A percentile compares a stretch with the other conserved stretches of the same genome.
phyloP scores from a whole-genome alignment of 1,140 invertebrate species.

The Bradynema listronoti region DNA sequence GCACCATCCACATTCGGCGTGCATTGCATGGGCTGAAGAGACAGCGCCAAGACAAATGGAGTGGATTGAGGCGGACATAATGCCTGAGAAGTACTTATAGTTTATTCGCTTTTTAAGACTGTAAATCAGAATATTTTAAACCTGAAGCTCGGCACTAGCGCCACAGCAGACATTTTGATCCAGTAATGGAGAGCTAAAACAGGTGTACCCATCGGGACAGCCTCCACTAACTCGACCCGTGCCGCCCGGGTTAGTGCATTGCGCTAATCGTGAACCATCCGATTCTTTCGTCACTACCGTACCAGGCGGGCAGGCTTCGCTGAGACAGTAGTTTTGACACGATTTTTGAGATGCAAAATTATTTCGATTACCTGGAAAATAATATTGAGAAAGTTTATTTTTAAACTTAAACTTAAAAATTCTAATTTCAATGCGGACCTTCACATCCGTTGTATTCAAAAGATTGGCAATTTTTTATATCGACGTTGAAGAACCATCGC shows the following conservation, averaged over 20 bases:
- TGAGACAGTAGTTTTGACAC: constrained; percentile 56
- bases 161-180: constrained; percentile 57
- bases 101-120: constrained; percentile 5
- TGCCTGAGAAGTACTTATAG: constrained; percentile 40
- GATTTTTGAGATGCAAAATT: constrained; percentile 56
- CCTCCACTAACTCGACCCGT: constrained; percentile 52
- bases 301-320: constrained; percentile 54
- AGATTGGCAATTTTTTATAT: constrained; percentile 53
- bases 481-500: constrained; percentile 55
- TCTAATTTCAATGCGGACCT: too few species aligned
- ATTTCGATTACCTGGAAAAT: constrained; percentile 46
- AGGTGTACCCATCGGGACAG: constrained; percentile 55
- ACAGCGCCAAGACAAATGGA: constrained; percentile 56
- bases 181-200: constrained; percentile 49
- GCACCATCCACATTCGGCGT: constrained; percentile 57
- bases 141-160: constrained; percentile 51
- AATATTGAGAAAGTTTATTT: background rate
- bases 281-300: constrained; percentile 54
- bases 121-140: background rate
- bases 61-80: constrained; percentile 50
- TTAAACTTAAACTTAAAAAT: constrained; percentile 4
- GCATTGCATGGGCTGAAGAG: constrained; percentile 57
- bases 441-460: constrained; percentile 58
- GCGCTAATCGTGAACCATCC: constrained; percentile 45
- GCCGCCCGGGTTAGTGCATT: constrained; percentile 55